Percentiles rank a stretch among this genome's conserved stretches.
Evolutionary conservation across 2,113 vertebrate species (phyloP).

Genomic region (Platanista minor): DNA sequence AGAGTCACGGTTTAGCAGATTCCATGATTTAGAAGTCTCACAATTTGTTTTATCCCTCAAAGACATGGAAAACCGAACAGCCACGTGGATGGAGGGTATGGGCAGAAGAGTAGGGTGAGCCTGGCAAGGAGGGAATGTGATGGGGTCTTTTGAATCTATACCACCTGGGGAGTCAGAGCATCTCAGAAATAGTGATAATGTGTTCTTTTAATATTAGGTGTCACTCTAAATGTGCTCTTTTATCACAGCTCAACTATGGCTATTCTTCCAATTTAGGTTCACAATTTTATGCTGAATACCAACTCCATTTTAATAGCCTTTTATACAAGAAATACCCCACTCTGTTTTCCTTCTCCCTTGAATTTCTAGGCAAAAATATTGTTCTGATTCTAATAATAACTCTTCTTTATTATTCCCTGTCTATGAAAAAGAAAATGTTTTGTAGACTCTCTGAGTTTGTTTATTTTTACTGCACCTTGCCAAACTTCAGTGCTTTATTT

Average conservation of each 20-base stretch:
- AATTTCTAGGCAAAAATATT: background rate
- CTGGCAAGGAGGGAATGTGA: no score
- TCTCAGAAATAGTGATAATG: background rate
- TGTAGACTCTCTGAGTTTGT: background rate
- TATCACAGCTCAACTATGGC: background rate
- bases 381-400: background rate
- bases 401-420: background rate
- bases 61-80: background rate
- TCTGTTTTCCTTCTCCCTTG: background rate
- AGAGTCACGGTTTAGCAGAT: background rate
- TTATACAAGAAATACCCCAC: background rate
- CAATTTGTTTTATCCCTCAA: background rate
- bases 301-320: background rate
- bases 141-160: background rate
- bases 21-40: background rate
- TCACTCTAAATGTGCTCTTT: background rate
- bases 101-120: accelerated
- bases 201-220: background rate
- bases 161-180: background rate
- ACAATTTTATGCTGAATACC: background rate
- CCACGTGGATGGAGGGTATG: accelerated
- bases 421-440: slow-evolving; percentile 2
- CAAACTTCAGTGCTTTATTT: background rate
- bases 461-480: slow-evolving; percentile 5
- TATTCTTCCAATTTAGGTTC: background rate